Percentiles rank a stretch among this genome's conserved stretches.
phyloP scores from a whole-genome alignment of 2,797 vertebrate species.

The Calcarius lapponicus region DNA sequence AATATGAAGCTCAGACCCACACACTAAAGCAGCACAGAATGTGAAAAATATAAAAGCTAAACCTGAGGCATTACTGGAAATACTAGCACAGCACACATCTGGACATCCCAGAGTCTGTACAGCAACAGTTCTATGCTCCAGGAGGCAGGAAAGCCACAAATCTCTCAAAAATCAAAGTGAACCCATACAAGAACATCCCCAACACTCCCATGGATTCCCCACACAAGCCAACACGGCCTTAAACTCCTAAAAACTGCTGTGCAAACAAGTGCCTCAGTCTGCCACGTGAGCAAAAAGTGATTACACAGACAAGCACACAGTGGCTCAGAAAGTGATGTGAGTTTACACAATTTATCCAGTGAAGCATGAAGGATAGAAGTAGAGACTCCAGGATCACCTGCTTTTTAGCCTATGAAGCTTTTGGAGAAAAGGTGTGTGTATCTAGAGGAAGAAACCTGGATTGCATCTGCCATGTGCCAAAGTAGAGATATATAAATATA shows the following conservation, averaged over 20 bases:
- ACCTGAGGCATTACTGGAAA: background rate
- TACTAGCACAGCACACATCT: background rate
- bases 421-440: background rate
- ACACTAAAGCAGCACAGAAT: background rate
- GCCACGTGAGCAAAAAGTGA: background rate
- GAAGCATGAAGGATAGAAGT: background rate
- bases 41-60: background rate
- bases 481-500: background rate
- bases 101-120: background rate
- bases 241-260: background rate
- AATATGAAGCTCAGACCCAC: fast-evolving
- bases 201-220: background rate
- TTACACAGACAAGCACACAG: background rate
- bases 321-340: background rate
- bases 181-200: background rate
- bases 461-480: background rate
- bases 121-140: background rate
- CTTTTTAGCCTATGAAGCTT: background rate
- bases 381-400: background rate
- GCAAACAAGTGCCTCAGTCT: background rate
- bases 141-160: background rate
- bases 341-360: background rate
- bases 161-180: background rate
- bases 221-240: background rate
- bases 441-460: background rate